A percentile compares a stretch with the other conserved stretches of the same genome.
Evolutionary conservation across 2,888 invertebrate species (phyloP).

Genomic region (Alitta virens): DNA sequence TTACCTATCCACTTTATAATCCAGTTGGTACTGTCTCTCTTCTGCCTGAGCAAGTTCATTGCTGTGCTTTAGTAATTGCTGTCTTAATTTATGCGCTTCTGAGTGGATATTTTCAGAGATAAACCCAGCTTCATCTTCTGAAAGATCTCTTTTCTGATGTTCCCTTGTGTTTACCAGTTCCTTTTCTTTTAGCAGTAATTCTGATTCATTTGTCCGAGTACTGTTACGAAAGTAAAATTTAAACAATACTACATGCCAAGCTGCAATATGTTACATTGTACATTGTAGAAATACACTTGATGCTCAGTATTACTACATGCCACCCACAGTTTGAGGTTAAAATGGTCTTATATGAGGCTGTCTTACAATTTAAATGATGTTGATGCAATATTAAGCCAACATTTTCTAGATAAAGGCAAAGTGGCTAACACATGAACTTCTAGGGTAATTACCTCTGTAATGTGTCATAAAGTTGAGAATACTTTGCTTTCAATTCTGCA

Average conservation of each 20-base stretch:
- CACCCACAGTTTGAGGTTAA: too few relatives aligned
- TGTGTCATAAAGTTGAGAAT: constrained; percentile 54
- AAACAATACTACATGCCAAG: too few relatives aligned
- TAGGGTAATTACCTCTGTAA: constrained; percentile 42
- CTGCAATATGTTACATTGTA: too few relatives aligned
- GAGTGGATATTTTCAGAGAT: constrained; percentile 54
- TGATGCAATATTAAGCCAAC: too few relatives aligned
- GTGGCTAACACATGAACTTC: background rate
- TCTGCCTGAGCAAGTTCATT: constrained; percentile 52
- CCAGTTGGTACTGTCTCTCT: constrained; percentile 53
- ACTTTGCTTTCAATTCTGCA: constrained; percentile 55
- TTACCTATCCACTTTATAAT: constrained; percentile 55
- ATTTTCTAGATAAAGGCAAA: too few relatives aligned
- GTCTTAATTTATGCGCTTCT: constrained; percentile 51
- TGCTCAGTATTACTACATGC: too few relatives aligned
- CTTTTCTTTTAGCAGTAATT: constrained; percentile 48
- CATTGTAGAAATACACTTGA: too few relatives aligned
- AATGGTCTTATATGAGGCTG: too few relatives aligned
- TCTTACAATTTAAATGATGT: too few relatives aligned
- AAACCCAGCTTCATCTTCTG: constrained; percentile 48
- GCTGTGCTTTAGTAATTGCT: constrained; percentile 50
- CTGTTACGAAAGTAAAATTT: constrained; percentile 27
- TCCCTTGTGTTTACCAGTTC: constrained; percentile 44
- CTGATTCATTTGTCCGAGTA: constrained; percentile 50
- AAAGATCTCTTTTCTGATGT: constrained; percentile 42